These are phyloP conservation scores for Spodoptera exigua DNA, from an alignment of 2,888 invertebrate genomes.

Conservation along the genomic window DNA sequence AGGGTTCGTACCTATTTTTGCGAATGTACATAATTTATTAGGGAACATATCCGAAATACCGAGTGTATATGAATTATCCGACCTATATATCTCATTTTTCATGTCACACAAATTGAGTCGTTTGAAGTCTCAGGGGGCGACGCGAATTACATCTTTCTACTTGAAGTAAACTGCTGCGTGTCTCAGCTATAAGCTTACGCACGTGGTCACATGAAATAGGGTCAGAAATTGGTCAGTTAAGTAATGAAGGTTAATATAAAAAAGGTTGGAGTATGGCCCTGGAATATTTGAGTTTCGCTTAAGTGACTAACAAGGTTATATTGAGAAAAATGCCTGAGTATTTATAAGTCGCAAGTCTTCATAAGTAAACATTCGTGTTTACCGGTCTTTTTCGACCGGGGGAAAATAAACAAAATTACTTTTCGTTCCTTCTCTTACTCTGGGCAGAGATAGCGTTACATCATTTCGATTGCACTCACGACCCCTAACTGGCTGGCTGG, in stretches of 20 bases:
- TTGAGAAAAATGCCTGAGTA: no score
- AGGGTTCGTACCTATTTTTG: slow-evolving; percentile 27
- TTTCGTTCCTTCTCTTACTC: no score
- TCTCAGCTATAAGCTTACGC: slow-evolving; percentile 12
- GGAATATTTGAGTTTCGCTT: no score
- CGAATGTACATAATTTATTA: slow-evolving; percentile 48
- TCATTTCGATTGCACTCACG: no score
- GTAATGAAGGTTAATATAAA: slow-evolving; percentile 16
- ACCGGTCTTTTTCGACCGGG: no score
- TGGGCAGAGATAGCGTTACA: no score
- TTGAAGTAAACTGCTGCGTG: slow-evolving; percentile 33
- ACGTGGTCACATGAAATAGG: slow-evolving; percentile 40
- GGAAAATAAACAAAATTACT: no score
- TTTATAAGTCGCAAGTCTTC: no score
- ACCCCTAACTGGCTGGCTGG: no score
- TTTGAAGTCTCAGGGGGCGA: slow-evolving; percentile 62
- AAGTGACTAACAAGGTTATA: no score
- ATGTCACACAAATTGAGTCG: slow-evolving; percentile 65
- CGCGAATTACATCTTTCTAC: slow-evolving; percentile 59
- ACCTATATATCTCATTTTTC: slow-evolving; percentile 63
- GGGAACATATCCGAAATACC: slow-evolving; percentile 38
- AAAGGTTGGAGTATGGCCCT: no score
- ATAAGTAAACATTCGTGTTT: no score
- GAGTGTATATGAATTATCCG: slow-evolving; percentile 46
- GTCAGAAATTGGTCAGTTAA: slow-evolving; percentile 19